Conservation (phyloP, 2,113 vertebrate species). For the Ovis canadensis region DNA sequence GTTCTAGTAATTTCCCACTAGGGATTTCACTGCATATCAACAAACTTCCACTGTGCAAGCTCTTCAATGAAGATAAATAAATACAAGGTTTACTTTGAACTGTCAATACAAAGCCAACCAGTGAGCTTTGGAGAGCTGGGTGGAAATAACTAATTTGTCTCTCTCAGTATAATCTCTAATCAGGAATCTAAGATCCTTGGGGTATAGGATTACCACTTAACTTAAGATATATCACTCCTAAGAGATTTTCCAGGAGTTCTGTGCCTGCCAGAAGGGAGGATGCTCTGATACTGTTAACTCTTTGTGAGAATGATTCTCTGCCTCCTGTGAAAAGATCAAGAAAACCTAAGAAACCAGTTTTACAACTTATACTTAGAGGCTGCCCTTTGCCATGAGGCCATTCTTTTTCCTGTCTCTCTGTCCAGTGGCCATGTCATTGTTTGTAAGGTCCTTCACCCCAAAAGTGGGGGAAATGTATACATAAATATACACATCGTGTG, state of each 20-base stretch:
- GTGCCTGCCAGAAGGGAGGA: neutral
- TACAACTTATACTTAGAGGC: neutral
- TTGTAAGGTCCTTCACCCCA: neutral
- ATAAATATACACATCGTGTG: neutral
- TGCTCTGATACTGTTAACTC: neutral
- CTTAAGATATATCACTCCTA: neutral
- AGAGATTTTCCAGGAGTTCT: neutral
- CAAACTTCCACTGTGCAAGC: conserved; percentile 7
- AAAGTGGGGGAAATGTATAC: neutral
- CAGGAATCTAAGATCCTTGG: neutral
- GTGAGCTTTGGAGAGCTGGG: neutral
- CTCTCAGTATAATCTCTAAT: neutral
- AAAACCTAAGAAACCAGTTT: neutral
- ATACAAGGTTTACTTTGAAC: conserved; percentile 2
- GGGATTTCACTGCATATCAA: conserved; percentile 44
- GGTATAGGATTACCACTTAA: neutral
- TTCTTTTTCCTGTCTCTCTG: neutral
- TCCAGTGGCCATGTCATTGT: neutral
- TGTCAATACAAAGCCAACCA: neutral
- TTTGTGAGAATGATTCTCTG: neutral
- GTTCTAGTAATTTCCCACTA: conserved; percentile 58
- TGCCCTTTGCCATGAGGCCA: neutral
- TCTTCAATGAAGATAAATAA: conserved; percentile 42
- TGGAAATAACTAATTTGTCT: conserved; percentile 33
- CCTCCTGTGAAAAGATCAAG: neutral